Conservation (phyloP, 2,888 invertebrate genomes). For the Agapostemon virescens region DNA sequence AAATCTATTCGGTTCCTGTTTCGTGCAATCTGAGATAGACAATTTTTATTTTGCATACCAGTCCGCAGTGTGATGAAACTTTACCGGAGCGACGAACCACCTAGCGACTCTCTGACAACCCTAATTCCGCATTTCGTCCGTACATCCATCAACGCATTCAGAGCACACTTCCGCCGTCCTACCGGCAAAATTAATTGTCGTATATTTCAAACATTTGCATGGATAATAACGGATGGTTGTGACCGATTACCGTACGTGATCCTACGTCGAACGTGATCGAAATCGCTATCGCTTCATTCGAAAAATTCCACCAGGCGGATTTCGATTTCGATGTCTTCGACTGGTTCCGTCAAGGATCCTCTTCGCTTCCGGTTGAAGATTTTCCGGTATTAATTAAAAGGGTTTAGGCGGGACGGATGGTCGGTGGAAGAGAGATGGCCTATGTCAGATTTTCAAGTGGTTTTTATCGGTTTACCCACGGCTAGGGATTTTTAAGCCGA, state of each 20-base stretch:
- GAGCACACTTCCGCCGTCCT: not conserved
- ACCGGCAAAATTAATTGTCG: slow-evolving; percentile 49
- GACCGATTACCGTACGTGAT: slow-evolving; percentile 52
- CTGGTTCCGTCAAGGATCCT: not conserved
- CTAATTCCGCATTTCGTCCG: not conserved
- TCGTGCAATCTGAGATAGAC: too few relatives aligned
- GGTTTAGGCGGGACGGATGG: slow-evolving; percentile 29
- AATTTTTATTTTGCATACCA: too few relatives aligned
- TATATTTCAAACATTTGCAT: slow-evolving; percentile 53
- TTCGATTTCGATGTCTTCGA: not conserved
- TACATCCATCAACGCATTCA: not conserved
- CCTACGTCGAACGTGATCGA: slow-evolving; percentile 41
- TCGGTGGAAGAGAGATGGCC: slow-evolving; percentile 8
- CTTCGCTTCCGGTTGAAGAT: not conserved
- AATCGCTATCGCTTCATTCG: slow-evolving; percentile 24
- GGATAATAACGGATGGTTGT: slow-evolving; percentile 44
- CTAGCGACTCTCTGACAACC: not conserved
- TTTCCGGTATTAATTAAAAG: slow-evolving; percentile 22
- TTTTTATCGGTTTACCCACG: slow-evolving; percentile 43
- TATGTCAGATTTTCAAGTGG: slow-evolving; percentile 42
- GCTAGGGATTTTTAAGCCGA: slow-evolving; percentile 40
- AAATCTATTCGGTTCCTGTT: too few relatives aligned
- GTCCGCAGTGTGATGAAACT: too few relatives aligned
- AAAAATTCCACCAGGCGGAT: slow-evolving; percentile 14
- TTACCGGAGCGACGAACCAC: too few relatives aligned